Percentiles rank a stretch among this genome's conserved stretches.
Evolutionary conservation across 1,140 invertebrate genomes (phyloP).

Genomic region (Pentalonia nigronervosa): DNA sequence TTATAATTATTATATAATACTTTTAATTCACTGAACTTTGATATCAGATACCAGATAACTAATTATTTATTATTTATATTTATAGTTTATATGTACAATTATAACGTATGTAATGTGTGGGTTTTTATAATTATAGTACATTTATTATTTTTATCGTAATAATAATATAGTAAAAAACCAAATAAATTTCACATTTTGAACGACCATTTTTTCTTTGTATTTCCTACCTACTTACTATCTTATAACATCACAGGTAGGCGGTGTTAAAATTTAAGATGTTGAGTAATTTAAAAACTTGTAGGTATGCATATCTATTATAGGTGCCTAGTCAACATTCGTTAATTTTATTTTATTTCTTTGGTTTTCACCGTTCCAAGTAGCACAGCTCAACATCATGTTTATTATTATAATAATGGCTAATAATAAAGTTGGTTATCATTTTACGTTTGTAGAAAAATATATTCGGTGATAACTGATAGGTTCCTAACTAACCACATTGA

Average conservation of each 20-base stretch:
- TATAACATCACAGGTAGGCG: not conserved
- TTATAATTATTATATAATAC: not conserved
- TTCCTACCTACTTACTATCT: not conserved
- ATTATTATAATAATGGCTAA: slow-evolving; percentile 17
- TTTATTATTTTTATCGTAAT: not conserved
- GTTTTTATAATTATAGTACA: not conserved
- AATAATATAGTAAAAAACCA: not conserved
- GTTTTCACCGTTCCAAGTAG: not conserved
- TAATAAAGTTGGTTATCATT: not conserved
- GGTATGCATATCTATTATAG: not conserved
- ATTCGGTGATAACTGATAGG: not conserved
- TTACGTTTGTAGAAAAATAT: not conserved
- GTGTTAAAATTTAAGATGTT: not conserved
- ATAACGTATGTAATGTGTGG: not conserved
- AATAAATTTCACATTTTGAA: not conserved
- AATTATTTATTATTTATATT: not conserved
- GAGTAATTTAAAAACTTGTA: not conserved
- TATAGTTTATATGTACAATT: not conserved
- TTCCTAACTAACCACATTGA: not conserved
- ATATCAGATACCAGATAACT: not conserved
- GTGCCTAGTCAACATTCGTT: not conserved
- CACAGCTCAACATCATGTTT: not conserved
- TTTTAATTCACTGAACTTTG: not conserved
- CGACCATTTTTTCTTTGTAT: not conserved
- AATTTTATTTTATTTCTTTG: not conserved